Base-by-base conservation (phyloP, 2,113 vertebrate species). In the Columbina picui region DNA sequence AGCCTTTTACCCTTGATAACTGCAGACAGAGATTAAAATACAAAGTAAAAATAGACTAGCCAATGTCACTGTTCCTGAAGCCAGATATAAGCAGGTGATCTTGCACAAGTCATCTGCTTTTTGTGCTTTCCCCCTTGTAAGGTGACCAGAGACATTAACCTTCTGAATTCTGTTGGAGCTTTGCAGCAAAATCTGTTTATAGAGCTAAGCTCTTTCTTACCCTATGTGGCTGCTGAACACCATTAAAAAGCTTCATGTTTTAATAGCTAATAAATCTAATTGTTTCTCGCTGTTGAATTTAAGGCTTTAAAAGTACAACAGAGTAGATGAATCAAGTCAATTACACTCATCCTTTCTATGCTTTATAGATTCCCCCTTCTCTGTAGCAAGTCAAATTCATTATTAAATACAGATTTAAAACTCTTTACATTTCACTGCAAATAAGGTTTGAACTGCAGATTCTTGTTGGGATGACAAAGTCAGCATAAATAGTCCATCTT, bases 321-420 rank as follows among this genome's bases (percentile, higher is more conserved):
- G 7, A 81, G 36, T 83, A 39, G 59, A 81, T 68, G 27, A 94
- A 86, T 94, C 70, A 9, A n/a, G 49, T 71, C 75, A 94, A 96
- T 96, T 83, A 43, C 32, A 65, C 29, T 82, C 38, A 76, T 7
- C 30, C 77, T 85, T 74, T 69, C 64, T 86, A 55, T 91, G 86
- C 41, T 97, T 97, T 90, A 77, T 76, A 76, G 43, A 79, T 84
- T 71, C 70, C n/a, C 61, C 14, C 19, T 25, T 84, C 89, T 75
- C 61, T n/a, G 22, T 30, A 91, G 68, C 87, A 95, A 94, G 67
- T 89, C 86, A 93, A 94, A 95, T 61, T 81, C 45, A 65, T 64
- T 57, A 96, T 93, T 96, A 96, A 97, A 94, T 84, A 87, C 14
- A 88, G 81, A 89, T 90, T 96, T 94, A 94, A 75, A 92, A 80